Conservation (phyloP, 2,888 invertebrate species). For the Pyrochroa serraticornis region DNA sequence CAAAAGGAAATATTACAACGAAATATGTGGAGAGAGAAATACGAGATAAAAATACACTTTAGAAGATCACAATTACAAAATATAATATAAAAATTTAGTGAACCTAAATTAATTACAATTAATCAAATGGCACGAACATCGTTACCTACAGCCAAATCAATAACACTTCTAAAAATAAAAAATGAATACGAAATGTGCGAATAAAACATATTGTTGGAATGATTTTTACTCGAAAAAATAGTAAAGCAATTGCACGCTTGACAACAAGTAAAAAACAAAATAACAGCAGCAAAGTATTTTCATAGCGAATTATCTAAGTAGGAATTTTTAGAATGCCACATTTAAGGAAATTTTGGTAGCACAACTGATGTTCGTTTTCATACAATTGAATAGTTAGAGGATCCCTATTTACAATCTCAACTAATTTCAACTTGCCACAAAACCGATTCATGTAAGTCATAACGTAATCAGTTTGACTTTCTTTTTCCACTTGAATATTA, state of each 20-base stretch:
- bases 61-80: too few species aligned
- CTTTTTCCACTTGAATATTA: conserved; percentile 41
- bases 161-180: too few species aligned
- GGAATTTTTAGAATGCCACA: conserved; percentile 5
- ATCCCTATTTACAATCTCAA: conserved; percentile 37
- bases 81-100: too few species aligned
- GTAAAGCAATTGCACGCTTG: background rate
- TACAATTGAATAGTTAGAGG: conserved; percentile 46
- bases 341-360: conserved; percentile 44
- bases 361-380: conserved; percentile 34
- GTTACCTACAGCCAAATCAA: too few species aligned
- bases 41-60: too few species aligned
- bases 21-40: too few species aligned
- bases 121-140: too few species aligned
- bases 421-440: conserved; percentile 33
- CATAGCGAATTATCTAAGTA: background rate
- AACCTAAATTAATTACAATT: too few species aligned
- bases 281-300: background rate
- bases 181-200: too few species aligned
- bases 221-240: too few species aligned
- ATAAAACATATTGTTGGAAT: too few species aligned
- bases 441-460: conserved; percentile 36
- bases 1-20: too few species aligned
- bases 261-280: background rate
- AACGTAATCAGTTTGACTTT: conserved; percentile 27